Evolutionary conservation across 1,140 invertebrate species (phyloP), one percentile per base, ranked within the genome.

Genomic region (Armadillidium nasatum): DNA sequence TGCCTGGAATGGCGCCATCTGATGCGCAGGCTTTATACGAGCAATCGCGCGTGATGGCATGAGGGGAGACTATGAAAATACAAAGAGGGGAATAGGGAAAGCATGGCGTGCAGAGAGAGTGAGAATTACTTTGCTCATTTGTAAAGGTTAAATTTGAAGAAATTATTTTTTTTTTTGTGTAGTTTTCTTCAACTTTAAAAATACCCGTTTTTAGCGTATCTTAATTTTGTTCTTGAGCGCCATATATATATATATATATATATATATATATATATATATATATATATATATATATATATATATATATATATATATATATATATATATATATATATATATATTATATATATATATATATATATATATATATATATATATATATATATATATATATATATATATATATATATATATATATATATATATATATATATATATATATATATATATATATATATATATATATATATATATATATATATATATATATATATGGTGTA

Each of bases 401-500:
- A 33, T 33, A 33, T 33, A 33, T 33, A 33, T 33, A 33, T 33
- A 33, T 33, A 33, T 33, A 33, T 33, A 33, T 33, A 33, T 33
- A 33, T 33, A 33, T 33, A 67, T 67, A 67, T 67, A 67, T 67
- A 67, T 67, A 67, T 67, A 67, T 67, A 67, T 67, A 67, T 67
- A 67, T 67, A 67, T 67, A 67, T 67, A 67, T 67, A 67, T 67
- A 67, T 67, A 67, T 67, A 67, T 67, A 10, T 67, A 67, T 67
- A 67, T 67, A 67, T 67, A 67, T 67, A 67, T 67, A 67, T 67
- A 67, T 67, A 67, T 67, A 67, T 67, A 67, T 15, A 67, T 67
- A 67, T 15, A 67, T 67, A 67, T 67, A 67, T 67, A 67, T 15
- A 67, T 15, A 67, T 67, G n/a, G n/a, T n/a, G n/a, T n/a, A n/a